Conservation (phyloP, 2,888 invertebrate genomes). For the Xestobium rufovillosum region DNA sequence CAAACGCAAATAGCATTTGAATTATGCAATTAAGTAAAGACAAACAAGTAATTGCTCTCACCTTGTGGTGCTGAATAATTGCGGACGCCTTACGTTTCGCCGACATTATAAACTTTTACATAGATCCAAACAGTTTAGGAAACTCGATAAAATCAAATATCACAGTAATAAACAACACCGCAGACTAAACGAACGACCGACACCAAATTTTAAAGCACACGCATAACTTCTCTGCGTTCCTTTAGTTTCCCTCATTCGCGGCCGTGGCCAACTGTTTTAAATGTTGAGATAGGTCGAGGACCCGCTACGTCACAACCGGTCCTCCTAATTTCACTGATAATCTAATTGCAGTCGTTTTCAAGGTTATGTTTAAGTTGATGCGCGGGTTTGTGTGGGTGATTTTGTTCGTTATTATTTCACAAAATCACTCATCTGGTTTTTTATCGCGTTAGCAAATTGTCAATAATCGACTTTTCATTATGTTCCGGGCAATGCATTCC, state of each 20-base stretch:
- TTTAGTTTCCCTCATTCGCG: slow-evolving; percentile 31
- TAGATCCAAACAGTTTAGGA: too few species aligned
- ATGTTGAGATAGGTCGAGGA: slow-evolving; percentile 40
- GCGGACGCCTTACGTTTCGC: slow-evolving; percentile 69
- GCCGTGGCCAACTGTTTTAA: slow-evolving; percentile 41
- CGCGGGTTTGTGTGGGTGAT: not conserved
- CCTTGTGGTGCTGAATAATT: slow-evolving; percentile 59
- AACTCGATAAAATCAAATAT: too few species aligned
- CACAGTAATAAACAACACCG: slow-evolving; percentile 11
- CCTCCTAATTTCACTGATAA: slow-evolving; percentile 16
- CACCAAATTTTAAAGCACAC: slow-evolving; percentile 13
- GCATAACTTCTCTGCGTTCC: slow-evolving; percentile 14
- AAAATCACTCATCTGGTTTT: too few species aligned
- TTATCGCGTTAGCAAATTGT: too few species aligned
- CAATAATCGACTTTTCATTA: too few species aligned
- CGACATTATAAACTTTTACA: too few species aligned
- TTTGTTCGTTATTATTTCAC: too few species aligned
- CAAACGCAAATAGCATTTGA: too few species aligned
- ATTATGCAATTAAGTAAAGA: too few species aligned
- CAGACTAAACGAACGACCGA: not conserved
- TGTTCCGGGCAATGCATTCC: slow-evolving; percentile 4
- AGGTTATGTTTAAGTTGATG: slow-evolving; percentile 18
- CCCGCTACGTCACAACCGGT: not conserved
- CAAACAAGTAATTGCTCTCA: too few species aligned
- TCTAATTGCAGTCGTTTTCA: slow-evolving; percentile 14